These are phyloP conservation scores for Campylomormyrus numenius DNA, from an alignment of 2,113 vertebrate genomes.

Conservation along the genomic window DNA sequence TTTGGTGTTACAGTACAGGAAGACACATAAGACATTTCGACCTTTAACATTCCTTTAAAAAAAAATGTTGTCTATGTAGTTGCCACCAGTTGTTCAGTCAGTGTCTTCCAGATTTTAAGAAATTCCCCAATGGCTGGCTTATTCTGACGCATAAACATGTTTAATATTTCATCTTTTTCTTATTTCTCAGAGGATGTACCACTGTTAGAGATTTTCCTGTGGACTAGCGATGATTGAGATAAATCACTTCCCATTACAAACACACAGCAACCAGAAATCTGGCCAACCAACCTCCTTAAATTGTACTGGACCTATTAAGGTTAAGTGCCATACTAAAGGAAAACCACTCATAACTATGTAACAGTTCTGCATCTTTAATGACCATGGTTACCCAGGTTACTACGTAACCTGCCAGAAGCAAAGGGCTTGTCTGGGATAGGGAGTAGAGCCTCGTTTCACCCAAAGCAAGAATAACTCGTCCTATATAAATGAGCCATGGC, in stretches of 20 bases:
- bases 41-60: not conserved
- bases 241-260: not conserved
- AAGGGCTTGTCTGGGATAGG: not conserved
- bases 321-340: not conserved
- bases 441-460: not conserved
- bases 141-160: not conserved
- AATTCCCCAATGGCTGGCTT: not conserved
- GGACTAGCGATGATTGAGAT: not conserved
- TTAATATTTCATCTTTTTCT: not conserved
- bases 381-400: not conserved
- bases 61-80: not conserved
- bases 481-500: not conserved
- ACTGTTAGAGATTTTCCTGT: not conserved
- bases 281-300: not conserved
- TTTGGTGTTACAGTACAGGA: too few species aligned
- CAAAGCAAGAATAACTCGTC: not conserved
- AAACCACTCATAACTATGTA: not conserved
- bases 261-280: not conserved
- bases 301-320: not conserved
- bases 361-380: not conserved
- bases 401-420: not conserved
- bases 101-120: not conserved
- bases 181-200: not conserved
- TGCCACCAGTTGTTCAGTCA: not conserved
- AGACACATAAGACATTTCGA: too few species aligned